Evolutionary conservation across 2,797 vertebrate species (phyloP), one percentile per base, ranked within the genome.

Genomic region (Acrocephalus scirpaceus): DNA sequence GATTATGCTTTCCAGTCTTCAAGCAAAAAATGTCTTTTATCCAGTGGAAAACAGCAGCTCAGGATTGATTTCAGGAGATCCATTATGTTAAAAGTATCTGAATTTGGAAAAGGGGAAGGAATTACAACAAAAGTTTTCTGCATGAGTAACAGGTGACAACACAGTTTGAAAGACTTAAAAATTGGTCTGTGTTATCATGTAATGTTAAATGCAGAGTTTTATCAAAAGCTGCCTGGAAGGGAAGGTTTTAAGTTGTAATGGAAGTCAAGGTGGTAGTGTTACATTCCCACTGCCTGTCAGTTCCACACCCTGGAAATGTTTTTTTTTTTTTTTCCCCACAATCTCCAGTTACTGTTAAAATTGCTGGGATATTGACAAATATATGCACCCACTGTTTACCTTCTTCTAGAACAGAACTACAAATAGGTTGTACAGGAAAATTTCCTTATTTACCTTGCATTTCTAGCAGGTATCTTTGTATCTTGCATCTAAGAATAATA

Each of bases 391-490:
- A 29, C 30, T 81, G 54, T 67, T 81, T 75, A 34, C 22, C 7
- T 48, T 61, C 22, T 44, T 62, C 54, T 78, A 30, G 23, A 50
- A 54, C 1, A 72, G 25, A 84, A 44, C 30, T 90, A 9, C 19
- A 81, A 44, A 20, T 71, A 75, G 36, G 8, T 72, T 61, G 26
- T 50, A 51, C 38, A 84, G 36, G 47, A 86, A 42, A 88, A 86
- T 90, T 71, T 73, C 26, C 32, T 17, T 51, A 34, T 83, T 47
- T 54, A 67, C 32, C 10, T 70, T 88, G 56, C 16, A 82, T 83
- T 89, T 88, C 65, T 87, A 61, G 18, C 11, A 89, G 23, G 51
- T 91, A 74, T 82, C 91, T 93, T 94, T 62, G 13, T 81, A 56
- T 89, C 66, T 73, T 85, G 14, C 32, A 82, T 27, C 42, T 61